These are phyloP conservation scores for Fistularia commersonii DNA, from an alignment of 2,797 vertebrate species.

Conservation along the genomic window DNA sequence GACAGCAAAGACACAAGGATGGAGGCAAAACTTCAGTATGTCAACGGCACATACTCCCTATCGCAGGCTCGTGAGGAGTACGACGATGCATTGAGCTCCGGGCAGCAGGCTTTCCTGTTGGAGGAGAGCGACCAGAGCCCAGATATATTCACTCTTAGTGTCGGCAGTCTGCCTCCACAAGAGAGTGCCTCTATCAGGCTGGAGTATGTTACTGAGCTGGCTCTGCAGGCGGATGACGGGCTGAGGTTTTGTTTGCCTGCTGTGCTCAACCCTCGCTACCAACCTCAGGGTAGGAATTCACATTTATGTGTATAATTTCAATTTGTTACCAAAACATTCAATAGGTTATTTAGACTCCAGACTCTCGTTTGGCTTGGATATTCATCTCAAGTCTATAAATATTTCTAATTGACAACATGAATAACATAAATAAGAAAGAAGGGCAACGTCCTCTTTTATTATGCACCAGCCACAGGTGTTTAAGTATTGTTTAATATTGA, in stretches of 20 bases:
- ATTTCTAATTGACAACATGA: too few species aligned
- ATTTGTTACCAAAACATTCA: neutral
- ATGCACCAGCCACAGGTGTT: too few species aligned
- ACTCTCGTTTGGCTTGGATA: too few species aligned
- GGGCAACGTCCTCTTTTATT: too few species aligned
- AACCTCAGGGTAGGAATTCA: slow-evolving; percentile 60
- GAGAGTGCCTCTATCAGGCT: slow-evolving; percentile 76
- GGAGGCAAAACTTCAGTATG: too few species aligned
- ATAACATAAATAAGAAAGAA: too few species aligned
- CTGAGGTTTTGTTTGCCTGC: slow-evolving; percentile 80
- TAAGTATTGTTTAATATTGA: too few species aligned
- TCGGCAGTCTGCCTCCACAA: slow-evolving; percentile 76
- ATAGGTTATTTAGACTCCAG: too few species aligned
- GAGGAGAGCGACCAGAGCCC: slow-evolving; percentile 73
- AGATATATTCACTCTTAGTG: slow-evolving; percentile 74
- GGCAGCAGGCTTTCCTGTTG: slow-evolving; percentile 74
- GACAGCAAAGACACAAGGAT: neutral
- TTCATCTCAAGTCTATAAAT: too few species aligned
- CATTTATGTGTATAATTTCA: neutral
- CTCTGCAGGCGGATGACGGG: slow-evolving; percentile 74
- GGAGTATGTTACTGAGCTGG: slow-evolving; percentile 78
- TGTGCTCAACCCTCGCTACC: slow-evolving; percentile 81
- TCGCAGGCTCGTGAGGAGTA: slow-evolving; percentile 66
- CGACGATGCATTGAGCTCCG: slow-evolving; percentile 66
- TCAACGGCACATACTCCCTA: neutral